Conservation (phyloP, 2,797 vertebrate species). For the Eupleurogrammus muticus region DNA sequence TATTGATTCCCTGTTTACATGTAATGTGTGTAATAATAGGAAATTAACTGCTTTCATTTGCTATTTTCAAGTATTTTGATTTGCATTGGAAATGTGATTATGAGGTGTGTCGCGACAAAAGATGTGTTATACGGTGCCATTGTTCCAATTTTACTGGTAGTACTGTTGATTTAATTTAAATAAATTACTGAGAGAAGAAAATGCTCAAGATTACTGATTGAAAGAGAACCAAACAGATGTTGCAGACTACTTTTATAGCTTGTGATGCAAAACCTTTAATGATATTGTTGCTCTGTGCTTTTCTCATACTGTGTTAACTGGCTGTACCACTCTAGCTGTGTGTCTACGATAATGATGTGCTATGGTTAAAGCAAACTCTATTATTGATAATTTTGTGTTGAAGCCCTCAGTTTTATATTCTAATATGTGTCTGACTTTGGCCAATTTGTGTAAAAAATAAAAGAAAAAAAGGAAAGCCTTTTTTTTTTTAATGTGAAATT, state of each 20-base stretch:
- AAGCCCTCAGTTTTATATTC: background rate
- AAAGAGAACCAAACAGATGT: conserved; percentile 4
- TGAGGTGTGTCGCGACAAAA: background rate
- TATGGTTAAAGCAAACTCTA: background rate
- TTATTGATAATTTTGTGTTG: background rate
- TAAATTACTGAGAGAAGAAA: background rate
- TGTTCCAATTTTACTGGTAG: background rate
- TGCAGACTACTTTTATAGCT: conserved; percentile 12
- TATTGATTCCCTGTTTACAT: background rate
- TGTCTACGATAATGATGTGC: background rate
- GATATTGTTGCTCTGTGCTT: conserved; percentile 9
- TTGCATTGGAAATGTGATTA: background rate
- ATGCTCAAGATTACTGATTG: background rate
- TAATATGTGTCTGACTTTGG: background rate
- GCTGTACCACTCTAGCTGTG: background rate
- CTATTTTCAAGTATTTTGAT: background rate
- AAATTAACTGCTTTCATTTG: background rate
- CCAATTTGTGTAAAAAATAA: background rate
- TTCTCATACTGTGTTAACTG: conserved; percentile 2
- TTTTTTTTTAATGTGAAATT: background rate
- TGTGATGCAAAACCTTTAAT: conserved; percentile 19
- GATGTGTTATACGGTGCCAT: background rate
- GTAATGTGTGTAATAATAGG: background rate
- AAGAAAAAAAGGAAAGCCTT: background rate
- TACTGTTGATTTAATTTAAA: conserved; percentile 10